phyloP scores from a whole-genome alignment of 2,797 vertebrate species.

The Manis crassicaudata region DNA sequence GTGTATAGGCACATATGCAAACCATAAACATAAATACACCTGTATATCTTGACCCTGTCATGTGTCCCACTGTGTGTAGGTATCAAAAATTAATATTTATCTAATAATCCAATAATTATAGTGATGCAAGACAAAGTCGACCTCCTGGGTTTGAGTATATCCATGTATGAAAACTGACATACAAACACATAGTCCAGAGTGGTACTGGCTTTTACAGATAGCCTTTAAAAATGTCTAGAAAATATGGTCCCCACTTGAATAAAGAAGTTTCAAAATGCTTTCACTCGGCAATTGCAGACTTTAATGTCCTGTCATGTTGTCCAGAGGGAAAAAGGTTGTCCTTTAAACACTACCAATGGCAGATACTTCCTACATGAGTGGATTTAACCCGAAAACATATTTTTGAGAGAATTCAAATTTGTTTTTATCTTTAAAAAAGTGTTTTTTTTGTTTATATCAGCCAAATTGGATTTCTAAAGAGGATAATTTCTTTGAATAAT shows the following conservation, averaged over 20 bases:
- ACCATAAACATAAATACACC: not conserved
- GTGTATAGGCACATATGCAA: not conserved
- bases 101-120: not conserved
- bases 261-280: not conserved
- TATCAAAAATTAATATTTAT: not conserved
- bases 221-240: not conserved
- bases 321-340: not conserved
- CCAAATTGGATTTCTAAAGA: slow-evolving; percentile 22
- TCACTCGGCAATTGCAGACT: not conserved
- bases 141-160: not conserved
- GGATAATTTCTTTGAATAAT: slow-evolving; percentile 20
- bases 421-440: not conserved
- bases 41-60: not conserved
- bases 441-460: not conserved
- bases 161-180: not conserved
- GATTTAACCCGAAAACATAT: not conserved
- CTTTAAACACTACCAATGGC: not conserved
- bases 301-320: not conserved
- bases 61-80: not conserved
- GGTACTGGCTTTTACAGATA: not conserved
- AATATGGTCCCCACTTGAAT: not conserved
- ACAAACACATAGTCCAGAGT: not conserved
- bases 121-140: not conserved
- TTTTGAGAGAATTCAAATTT: not conserved
- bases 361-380: not conserved